Percentiles rank a stretch among this genome's conserved stretches.
phyloP scores from a whole-genome alignment of 2,113 vertebrate species.

The Anoplopoma fimbria region DNA sequence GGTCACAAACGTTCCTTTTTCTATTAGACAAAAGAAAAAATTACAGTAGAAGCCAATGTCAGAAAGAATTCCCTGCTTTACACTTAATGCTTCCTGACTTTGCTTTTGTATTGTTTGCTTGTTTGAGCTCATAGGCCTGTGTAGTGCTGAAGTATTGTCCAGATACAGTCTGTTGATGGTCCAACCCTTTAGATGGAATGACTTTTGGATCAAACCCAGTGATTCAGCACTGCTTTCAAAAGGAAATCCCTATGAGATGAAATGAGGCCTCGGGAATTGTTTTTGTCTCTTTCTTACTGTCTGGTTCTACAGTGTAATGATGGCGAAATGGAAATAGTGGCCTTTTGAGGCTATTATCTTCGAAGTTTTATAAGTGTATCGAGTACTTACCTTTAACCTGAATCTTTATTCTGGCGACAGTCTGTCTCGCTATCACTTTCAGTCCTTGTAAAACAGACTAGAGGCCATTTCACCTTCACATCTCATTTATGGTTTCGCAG shows the following conservation, averaged over 20 bases:
- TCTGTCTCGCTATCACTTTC: conserved; percentile 21
- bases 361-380: conserved; percentile 2
- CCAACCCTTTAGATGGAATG: background rate
- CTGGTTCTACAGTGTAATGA: background rate
- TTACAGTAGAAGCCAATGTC: background rate
- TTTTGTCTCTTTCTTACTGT: background rate
- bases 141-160: background rate
- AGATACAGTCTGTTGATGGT: background rate
- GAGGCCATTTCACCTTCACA: background rate
- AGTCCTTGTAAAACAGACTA: background rate
- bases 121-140: background rate
- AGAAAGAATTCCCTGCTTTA: background rate
- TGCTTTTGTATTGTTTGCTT: background rate
- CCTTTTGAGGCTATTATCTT: background rate
- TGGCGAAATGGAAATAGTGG: background rate
- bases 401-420: conserved; percentile 16
- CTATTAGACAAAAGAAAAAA: background rate
- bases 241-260: conserved; percentile 29
- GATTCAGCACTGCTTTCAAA: conserved; percentile 23
- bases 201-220: background rate
- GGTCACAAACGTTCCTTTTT: background rate
- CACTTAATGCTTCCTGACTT: background rate
- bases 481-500: background rate
- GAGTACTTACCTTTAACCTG: conserved; percentile 14
- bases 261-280: background rate